A percentile compares a stretch with the other conserved stretches of the same genome.
These are phyloP conservation scores for Brachymystax lenok DNA, from an alignment of 2,797 vertebrate genomes.

Conservation along the genomic window DNA sequence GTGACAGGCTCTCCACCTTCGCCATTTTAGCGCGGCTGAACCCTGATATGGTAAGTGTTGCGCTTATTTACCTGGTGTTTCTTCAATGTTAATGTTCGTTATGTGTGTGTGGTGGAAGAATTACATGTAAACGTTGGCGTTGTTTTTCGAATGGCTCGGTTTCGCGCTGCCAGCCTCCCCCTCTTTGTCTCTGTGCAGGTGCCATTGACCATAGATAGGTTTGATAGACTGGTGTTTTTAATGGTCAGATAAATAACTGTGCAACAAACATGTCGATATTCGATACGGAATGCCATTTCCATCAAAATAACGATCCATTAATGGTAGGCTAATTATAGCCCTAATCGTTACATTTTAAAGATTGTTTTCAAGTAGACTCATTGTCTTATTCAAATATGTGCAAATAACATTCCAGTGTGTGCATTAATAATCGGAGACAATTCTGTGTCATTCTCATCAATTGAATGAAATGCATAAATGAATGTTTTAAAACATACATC, in stretches of 20 bases:
- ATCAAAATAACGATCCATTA: not conserved
- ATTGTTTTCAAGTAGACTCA: not conserved
- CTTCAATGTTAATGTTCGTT: not conserved
- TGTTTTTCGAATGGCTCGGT: slow-evolving; percentile 41
- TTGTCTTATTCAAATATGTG: not conserved
- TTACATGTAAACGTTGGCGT: slow-evolving; percentile 35
- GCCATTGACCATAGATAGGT: slow-evolving; percentile 31
- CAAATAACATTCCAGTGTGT: not conserved
- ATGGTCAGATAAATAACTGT: slow-evolving; percentile 12
- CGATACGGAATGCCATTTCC: not conserved
- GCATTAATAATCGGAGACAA: slow-evolving; percentile 7
- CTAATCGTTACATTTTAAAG: not conserved
- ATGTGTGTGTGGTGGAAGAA: slow-evolving; percentile 36
- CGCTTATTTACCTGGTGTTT: slow-evolving; percentile 15
- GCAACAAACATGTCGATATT: slow-evolving; percentile 45
- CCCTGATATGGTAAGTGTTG: slow-evolving; percentile 92
- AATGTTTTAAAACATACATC: not conserved
- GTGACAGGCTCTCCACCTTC: slow-evolving; percentile 98
- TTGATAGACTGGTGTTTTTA: not conserved
- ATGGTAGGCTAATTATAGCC: not conserved
- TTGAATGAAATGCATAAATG: not conserved
- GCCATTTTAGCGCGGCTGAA: slow-evolving; percentile 97
- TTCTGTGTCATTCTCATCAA: not conserved
- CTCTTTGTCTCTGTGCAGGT: slow-evolving; percentile 62
- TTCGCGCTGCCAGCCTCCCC: slow-evolving; percentile 37